phyloP scores from a whole-genome alignment of 2,797 vertebrate genomes.

The Lerista edwardsae region DNA sequence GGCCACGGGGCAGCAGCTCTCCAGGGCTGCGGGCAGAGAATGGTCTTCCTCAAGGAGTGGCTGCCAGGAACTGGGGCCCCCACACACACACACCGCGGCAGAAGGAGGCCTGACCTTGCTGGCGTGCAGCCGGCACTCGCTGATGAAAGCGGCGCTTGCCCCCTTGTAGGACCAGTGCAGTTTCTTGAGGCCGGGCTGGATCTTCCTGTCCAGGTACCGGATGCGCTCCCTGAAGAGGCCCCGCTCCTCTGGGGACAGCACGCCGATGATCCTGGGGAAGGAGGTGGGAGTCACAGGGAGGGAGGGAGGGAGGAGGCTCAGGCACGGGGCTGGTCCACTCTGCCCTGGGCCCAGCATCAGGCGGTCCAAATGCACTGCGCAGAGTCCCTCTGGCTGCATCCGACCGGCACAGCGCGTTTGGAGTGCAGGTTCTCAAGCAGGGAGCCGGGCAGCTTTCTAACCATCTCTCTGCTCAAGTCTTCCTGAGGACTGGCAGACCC shows the following conservation, averaged over 20 bases:
- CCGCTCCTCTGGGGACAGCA: conserved; percentile 81
- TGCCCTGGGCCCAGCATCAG: too few relatives aligned
- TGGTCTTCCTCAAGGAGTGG: neutral
- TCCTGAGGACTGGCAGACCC: too few relatives aligned
- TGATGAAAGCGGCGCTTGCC: conserved; percentile 79
- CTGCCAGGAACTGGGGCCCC: too few relatives aligned
- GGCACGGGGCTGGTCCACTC: neutral
- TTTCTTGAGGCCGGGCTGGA: conserved; percentile 85
- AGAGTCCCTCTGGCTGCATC: too few relatives aligned
- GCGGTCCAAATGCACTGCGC: neutral
- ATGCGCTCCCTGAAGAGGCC: conserved; percentile 85
- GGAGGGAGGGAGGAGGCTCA: neutral
- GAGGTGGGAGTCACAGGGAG: neutral
- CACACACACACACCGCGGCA: neutral
- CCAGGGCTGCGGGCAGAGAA: neutral
- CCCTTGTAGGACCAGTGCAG: conserved; percentile 84
- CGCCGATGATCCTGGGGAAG: conserved; percentile 79
- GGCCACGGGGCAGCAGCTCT: too few relatives aligned
- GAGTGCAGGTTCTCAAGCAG: too few relatives aligned
- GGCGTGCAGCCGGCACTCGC: conserved; percentile 82
- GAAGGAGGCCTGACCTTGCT: conserved; percentile 80
- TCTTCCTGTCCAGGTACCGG: conserved; percentile 82
- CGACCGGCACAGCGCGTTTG: too few relatives aligned
- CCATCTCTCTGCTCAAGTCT: too few relatives aligned
- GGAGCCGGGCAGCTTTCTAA: too few relatives aligned